Percentiles rank a stretch among this genome's conserved stretches.
phyloP scores from a whole-genome alignment of 2,888 invertebrate species.

The Athalia circularis region DNA sequence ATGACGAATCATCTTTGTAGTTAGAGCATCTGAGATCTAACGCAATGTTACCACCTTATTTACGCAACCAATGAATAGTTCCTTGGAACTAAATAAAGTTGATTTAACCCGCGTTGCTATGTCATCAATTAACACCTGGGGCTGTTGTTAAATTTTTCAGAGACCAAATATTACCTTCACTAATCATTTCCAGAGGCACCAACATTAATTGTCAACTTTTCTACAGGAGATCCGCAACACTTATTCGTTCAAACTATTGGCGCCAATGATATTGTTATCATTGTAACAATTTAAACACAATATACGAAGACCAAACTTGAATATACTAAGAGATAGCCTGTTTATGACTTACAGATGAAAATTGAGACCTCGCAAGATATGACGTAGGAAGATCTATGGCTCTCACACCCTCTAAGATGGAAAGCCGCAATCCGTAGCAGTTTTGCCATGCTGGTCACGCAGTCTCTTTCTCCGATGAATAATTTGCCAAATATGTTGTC shows the following conservation, averaged over 20 bases:
- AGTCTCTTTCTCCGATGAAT: constrained; percentile 67
- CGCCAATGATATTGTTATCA: too few relatives aligned
- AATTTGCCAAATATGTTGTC: constrained; percentile 81
- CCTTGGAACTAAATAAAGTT: constrained; percentile 11
- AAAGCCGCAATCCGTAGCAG: constrained; percentile 52
- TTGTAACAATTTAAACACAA: too few relatives aligned
- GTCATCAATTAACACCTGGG: constrained; percentile 30
- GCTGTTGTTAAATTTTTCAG: constrained; percentile 5
- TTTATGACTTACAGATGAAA: constrained; percentile 65
- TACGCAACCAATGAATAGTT: constrained; percentile 44
- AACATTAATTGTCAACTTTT: constrained; percentile 13
- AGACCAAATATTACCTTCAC: not conserved
- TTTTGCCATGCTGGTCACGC: constrained; percentile 67
- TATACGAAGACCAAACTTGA: not conserved
- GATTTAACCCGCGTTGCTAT: constrained; percentile 11
- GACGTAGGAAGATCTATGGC: constrained; percentile 62
- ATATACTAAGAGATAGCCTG: not conserved
- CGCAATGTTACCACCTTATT: constrained; percentile 34
- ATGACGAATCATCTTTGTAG: constrained; percentile 37
- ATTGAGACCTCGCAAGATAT: constrained; percentile 69
- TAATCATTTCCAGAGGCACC: not conserved
- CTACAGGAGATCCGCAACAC: not conserved
- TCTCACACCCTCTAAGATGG: constrained; percentile 48
- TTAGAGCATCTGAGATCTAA: constrained; percentile 40
- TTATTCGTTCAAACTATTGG: not conserved